phyloP scores from a whole-genome alignment of 2,888 invertebrate species.

The Agriopis leucophaearia region DNA sequence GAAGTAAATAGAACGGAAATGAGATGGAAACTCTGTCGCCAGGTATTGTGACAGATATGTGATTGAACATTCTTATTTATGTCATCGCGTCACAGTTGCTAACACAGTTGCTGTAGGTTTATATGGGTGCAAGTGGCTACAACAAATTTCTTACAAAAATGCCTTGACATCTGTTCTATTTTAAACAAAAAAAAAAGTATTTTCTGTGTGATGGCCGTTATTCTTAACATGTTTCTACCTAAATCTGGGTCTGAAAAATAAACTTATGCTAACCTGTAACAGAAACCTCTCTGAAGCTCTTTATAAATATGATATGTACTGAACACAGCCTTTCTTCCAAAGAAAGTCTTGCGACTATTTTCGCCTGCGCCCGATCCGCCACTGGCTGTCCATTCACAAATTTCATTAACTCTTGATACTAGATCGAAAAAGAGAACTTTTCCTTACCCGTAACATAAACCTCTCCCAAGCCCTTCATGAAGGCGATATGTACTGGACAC shows the following conservation, averaged over 20 bases:
- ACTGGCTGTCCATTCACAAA: constrained; percentile 90
- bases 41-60: too few relatives aligned
- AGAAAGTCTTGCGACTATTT: constrained; percentile 81
- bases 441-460: constrained; percentile 86
- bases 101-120: too few relatives aligned
- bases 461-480: constrained; percentile 84
- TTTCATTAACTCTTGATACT: constrained; percentile 36
- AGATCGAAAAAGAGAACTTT: background rate
- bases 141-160: too few relatives aligned
- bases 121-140: too few relatives aligned
- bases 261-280: constrained; percentile 79
- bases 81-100: too few relatives aligned
- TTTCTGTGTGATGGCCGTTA: too few relatives aligned
- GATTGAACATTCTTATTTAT: too few relatives aligned
- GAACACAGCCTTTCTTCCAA: constrained; percentile 88
- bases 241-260: background rate
- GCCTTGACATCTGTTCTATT: too few relatives aligned
- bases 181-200: too few relatives aligned
- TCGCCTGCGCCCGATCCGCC: constrained; percentile 78
- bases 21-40: too few relatives aligned
- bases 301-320: constrained; percentile 87
- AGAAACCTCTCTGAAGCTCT: constrained; percentile 85
- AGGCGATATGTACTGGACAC: constrained; percentile 88
- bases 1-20: too few relatives aligned
- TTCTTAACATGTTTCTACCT: too few relatives aligned